phyloP scores from a whole-genome alignment of 2,797 vertebrate genomes.

The Paratrypauchen microcephalus region DNA sequence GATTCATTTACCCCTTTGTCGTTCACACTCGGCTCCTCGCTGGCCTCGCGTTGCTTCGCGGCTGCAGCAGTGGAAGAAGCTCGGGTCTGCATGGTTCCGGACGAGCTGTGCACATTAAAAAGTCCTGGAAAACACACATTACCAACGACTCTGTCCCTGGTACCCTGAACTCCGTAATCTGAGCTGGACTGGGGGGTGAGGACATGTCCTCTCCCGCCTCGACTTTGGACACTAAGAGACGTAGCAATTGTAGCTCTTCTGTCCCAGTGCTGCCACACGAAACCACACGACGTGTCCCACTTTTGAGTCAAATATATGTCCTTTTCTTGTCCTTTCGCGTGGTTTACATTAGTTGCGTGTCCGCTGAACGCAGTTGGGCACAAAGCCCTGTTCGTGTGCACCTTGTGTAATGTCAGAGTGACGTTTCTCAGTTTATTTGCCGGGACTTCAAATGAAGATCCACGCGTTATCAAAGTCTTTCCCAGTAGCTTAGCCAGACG shows the following conservation, averaged over 20 bases:
- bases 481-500: constrained; percentile 39
- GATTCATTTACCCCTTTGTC: constrained; percentile 61
- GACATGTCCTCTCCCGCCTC: background rate
- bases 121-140: constrained; percentile 36
- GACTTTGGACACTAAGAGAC: constrained; percentile 25
- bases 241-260: constrained; percentile 17
- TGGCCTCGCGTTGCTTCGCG: constrained; percentile 38
- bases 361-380: background rate
- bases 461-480: constrained; percentile 30
- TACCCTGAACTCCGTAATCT: background rate
- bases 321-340: background rate
- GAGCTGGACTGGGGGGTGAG: background rate
- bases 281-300: constrained; percentile 28
- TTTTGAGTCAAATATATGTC: background rate
- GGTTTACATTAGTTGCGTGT: constrained; percentile 11
- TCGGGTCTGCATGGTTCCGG: constrained; percentile 48
- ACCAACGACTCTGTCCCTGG: background rate
- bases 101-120: constrained; percentile 9
- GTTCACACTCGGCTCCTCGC: constrained; percentile 22
- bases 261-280: constrained; percentile 29
- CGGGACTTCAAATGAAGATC: constrained; percentile 38
- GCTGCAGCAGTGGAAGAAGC: constrained; percentile 45
- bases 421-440: constrained; percentile 33
- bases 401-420: constrained; percentile 44
- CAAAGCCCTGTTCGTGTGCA: constrained; percentile 20